A percentile compares a stretch with the other conserved stretches of the same genome.
Evolutionary conservation across 2,888 invertebrate genomes (phyloP).

Genomic region (Villa cingulata): DNA sequence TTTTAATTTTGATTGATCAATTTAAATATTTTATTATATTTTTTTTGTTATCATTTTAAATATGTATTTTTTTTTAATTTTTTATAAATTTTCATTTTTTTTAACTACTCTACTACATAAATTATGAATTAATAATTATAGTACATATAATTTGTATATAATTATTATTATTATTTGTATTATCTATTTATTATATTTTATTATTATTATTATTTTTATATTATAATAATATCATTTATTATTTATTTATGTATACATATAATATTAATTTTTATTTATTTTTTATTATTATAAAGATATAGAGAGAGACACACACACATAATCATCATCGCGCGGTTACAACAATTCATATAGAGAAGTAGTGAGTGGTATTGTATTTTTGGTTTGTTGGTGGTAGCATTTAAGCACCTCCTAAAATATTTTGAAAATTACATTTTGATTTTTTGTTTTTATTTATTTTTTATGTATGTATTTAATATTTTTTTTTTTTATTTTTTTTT

Average conservation of each 20-base stretch:
- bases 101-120: no score
- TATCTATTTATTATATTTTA: neutral
- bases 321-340: constrained; percentile 21
- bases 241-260: neutral
- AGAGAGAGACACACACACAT: constrained; percentile 19
- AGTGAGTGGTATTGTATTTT: constrained; percentile 4
- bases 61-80: no score
- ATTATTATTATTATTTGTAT: neutral
- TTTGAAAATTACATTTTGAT: constrained; percentile 7
- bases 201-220: neutral
- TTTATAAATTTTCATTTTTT: no score
- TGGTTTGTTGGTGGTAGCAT: constrained; percentile 1
- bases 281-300: constrained; percentile 1
- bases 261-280: neutral
- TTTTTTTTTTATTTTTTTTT: constrained; percentile 16
- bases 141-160: no score
- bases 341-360: no score
- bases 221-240: neutral
- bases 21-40: no score
- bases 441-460: constrained; percentile 12
- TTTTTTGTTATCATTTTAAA: no score
- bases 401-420: constrained; percentile 10
- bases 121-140: no score
- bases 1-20: no score
- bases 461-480: constrained; percentile 23